Evolutionary conservation across 1,140 invertebrate genomes (phyloP).

Genomic region (Thaumetopoea pityocampa): DNA sequence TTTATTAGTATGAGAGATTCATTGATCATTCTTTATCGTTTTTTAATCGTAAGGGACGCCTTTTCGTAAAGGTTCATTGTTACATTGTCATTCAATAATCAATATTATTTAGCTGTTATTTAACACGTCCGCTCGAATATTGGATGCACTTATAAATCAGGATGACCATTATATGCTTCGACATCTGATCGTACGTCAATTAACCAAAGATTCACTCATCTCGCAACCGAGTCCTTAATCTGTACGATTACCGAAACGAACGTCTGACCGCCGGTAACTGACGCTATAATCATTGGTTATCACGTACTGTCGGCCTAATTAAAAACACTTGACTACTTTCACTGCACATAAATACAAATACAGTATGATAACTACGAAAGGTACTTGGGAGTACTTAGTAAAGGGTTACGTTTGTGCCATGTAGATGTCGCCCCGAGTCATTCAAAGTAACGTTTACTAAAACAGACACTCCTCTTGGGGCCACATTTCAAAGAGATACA

Average conservation of each 20-base stretch:
- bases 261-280: too few species aligned
- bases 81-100: conserved; percentile 35
- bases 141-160: conserved; percentile 19
- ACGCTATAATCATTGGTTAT: too few species aligned
- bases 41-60: conserved; percentile 33
- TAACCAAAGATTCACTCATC: conserved; percentile 40
- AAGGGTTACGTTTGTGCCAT: too few species aligned
- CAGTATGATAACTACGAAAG: too few species aligned
- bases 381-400: too few species aligned
- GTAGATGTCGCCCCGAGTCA: background rate
- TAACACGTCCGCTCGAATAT: conserved; percentile 23
- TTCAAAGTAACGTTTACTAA: conserved; percentile 1
- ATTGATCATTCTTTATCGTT: conserved; percentile 35
- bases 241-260: too few species aligned
- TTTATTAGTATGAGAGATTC: conserved; percentile 12
- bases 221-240: conserved; percentile 15
- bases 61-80: conserved; percentile 41
- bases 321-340: too few species aligned
- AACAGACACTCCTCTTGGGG: conserved; percentile 1
- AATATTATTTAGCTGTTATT: conserved; percentile 39
- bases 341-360: too few species aligned
- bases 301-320: too few species aligned
- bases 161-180: conserved; percentile 15
- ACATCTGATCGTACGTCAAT: conserved; percentile 43
- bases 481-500: conserved; percentile 20